Base-by-base conservation (phyloP, 2,888 invertebrate genomes). In the Mythimna albipuncta region DNA sequence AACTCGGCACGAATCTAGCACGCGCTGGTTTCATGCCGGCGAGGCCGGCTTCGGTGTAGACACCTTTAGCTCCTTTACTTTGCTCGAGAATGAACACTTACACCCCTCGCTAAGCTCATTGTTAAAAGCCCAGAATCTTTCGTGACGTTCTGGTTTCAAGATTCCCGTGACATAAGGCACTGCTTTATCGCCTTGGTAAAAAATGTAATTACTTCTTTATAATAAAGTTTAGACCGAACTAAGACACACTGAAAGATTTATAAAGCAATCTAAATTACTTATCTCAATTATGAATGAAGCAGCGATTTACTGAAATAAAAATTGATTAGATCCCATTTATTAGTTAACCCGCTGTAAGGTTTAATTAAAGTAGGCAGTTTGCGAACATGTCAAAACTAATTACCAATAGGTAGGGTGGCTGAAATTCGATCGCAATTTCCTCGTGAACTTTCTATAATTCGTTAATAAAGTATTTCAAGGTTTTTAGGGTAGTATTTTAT, bases 301-400 rank as follows among this genome's bases (percentile, higher is more conserved):
- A 47, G 38, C 16, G 32, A 47, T 13, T 41, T 57, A 21, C 58
- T 64, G 16, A 61, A 66, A 35, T 35, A 52, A 59, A 59, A 67
- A 52, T 16, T 2, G 57, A 41, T 44, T 69, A 55, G 6, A 32
- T 54, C 9, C 35, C 7, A 63, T 64, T 65, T 66, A 73, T 64
- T 69, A 63, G 54, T 50, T 41, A 73, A 47, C 52, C 55, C 59
- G 54, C 58, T 69, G 68, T 65, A 57, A 71, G 65, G 19, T 69
- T 81, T 78, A 82, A 82, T 81, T 73, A 82, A 73, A 69, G 11
- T 44, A 59, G 72, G 64, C 67, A 77, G 55, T 82, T 74, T 67
- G 54, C 47, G 35, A 73, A 78, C 65, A 73, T 69, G 64, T 74
- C 61, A 66, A 57, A 82, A 78, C 63, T 69, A 78, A 82, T 82